Percentiles rank a stretch among this genome's conserved stretches.
phyloP scores from a whole-genome alignment of 2,797 vertebrate species.

The Ctenochaetus hawaiiensis region DNA sequence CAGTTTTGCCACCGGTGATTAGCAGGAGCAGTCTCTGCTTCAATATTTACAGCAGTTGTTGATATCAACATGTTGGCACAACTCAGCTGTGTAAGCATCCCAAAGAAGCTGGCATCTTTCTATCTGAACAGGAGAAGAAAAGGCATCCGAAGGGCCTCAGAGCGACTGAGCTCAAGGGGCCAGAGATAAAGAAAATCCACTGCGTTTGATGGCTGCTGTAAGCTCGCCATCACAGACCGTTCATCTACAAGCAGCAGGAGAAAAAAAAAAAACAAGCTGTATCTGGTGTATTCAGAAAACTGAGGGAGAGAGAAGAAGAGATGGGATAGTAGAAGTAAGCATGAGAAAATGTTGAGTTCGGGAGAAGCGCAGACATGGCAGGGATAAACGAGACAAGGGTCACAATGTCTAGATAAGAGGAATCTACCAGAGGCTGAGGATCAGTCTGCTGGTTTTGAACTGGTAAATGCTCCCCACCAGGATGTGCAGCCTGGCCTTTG shows the following conservation, averaged over 20 bases:
- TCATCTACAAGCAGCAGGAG: conserved; percentile 28
- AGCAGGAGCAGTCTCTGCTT: conserved; percentile 20
- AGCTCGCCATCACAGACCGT: conserved; percentile 47
- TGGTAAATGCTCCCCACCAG: conserved; percentile 52
- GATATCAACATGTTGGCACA: conserved; percentile 52
- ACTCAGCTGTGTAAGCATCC: conserved; percentile 41
- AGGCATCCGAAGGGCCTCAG: conserved; percentile 48
- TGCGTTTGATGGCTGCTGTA: conserved; percentile 61
- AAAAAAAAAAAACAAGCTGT: conserved; percentile 1
- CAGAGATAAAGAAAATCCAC: conserved; percentile 58
- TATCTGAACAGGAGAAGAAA: conserved; percentile 51
- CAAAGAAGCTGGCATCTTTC: conserved; percentile 48
- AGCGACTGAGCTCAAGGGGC: conserved; percentile 61
- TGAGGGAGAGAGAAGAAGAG: conserved; percentile 20
- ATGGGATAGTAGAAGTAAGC: conserved; percentile 18
- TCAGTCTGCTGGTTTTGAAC: conserved; percentile 66
- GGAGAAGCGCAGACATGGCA: conserved; percentile 32
- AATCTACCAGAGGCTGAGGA: conserved; percentile 51
- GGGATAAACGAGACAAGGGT: conserved; percentile 45
- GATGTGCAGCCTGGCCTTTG: conserved; percentile 56
- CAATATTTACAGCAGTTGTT: conserved; percentile 38
- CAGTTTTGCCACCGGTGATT: conserved; percentile 44
- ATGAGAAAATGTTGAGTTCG: conserved; percentile 26
- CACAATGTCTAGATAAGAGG: conserved; percentile 38
- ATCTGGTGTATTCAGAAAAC: conserved; percentile 21